Conservation (phyloP, 2,113 vertebrate genomes). For the Mormyrus iriodes region DNA sequence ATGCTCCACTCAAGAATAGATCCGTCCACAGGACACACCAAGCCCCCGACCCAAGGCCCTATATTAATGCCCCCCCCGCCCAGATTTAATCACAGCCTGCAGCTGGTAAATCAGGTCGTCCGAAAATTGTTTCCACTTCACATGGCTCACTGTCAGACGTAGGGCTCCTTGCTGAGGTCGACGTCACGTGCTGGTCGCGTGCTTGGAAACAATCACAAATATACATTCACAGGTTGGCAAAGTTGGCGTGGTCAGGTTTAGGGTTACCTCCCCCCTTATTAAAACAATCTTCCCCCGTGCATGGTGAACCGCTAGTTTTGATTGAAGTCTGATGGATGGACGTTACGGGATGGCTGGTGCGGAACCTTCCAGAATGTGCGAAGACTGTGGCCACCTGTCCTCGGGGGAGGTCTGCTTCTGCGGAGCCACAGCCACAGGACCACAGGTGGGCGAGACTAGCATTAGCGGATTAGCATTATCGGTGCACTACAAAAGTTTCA, state of each 20-base stretch:
- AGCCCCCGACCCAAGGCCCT: slow-evolving; percentile 46
- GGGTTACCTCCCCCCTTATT: background rate
- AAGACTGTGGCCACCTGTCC: background rate
- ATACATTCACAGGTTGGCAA: background rate
- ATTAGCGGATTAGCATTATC: background rate
- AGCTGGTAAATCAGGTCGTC: slow-evolving; percentile 62
- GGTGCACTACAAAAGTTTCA: background rate
- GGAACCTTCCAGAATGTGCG: background rate
- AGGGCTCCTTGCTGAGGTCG: background rate
- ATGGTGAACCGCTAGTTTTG: background rate
- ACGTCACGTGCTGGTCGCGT: background rate
- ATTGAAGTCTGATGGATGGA: background rate
- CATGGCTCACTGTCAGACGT: slow-evolving; percentile 18
- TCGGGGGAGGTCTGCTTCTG: background rate
- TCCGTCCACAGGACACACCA: slow-evolving; percentile 72
- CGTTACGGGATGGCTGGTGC: background rate
- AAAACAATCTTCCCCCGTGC: background rate
- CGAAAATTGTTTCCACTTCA: slow-evolving; percentile 62
- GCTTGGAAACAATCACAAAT: background rate
- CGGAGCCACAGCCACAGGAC: background rate
- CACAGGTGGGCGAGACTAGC: background rate
- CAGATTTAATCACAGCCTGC: slow-evolving; percentile 58
- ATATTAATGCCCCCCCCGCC: slow-evolving; percentile 53
- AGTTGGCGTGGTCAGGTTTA: background rate
- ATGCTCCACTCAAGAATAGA: slow-evolving; percentile 66